Base-by-base conservation (phyloP, 1,140 invertebrate species). In the Luehdorfia chinensis region DNA sequence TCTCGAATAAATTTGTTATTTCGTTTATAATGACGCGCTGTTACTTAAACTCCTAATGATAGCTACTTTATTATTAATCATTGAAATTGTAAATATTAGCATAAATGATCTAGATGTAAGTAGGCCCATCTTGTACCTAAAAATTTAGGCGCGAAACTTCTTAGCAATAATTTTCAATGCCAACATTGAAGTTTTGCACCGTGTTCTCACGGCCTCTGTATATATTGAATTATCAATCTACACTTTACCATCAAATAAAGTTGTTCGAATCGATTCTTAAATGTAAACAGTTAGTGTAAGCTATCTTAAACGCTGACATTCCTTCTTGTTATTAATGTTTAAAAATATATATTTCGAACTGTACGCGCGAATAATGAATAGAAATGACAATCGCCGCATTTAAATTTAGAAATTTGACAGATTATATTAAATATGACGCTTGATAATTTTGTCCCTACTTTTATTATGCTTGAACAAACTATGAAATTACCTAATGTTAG, bases 281-380 rank as follows among this genome's bases (percentile, higher is more conserved):
- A 71, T 65, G 55, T 69, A 68, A 56, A 67, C 64, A 73, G 48
- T 67, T 53, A 59, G 50, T 62, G 64, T 83, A 75, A 73, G 61
- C 75, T 64, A 70, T 70, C 50, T 70, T 83, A 83, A 85, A 85
- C 81, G 81, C 78, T 83, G 83, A 85, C 81, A 85, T 83, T 85
- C 68, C 76, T 65, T 71, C 66, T 56, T 59, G 51, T 73, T 57
- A 68, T 52, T 36, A 55, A 49, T 45, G 46, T 47, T 32, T 43
- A 56, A 31, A 41, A 12, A 36, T 27, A 50, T 16, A 25, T 1
- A 16, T 37, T 12, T 23, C 32, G 19, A 21, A 15, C 31, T 32
- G 39, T 48, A 13, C 21, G 7, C 19, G 19, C 12, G 19, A 39
- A 13, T 13, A 11, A 11, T 5, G 11, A 21, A 23, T 7, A 13